These are phyloP conservation scores for Heterodera schachtii DNA, from an alignment of 1,140 invertebrate genomes.

Conservation along the genomic window DNA sequence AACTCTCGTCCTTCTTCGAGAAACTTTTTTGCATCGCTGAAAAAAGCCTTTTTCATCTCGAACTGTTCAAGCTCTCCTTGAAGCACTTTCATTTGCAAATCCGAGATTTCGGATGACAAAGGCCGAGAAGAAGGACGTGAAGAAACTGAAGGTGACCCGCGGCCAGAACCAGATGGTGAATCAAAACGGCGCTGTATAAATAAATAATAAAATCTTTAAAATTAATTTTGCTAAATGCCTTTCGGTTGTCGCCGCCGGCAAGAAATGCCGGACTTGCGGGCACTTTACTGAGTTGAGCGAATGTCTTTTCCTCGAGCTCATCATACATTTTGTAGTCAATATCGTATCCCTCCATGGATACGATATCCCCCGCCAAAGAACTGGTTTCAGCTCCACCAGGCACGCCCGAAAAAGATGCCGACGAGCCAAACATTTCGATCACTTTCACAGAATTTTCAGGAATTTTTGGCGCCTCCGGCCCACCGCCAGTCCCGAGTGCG, in stretches of 20 bases:
- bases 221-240: too few relatives aligned
- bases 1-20: background rate
- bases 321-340: too few relatives aligned
- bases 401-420: background rate
- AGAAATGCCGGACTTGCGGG: too few relatives aligned
- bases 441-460: background rate
- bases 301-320: too few relatives aligned
- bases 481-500: background rate
- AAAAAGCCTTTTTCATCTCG: background rate
- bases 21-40: background rate
- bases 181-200: background rate
- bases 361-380: background rate
- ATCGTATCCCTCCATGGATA: background rate
- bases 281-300: too few relatives aligned
- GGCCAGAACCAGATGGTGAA: background rate
- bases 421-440: constrained; percentile 1
- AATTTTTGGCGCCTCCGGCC: background rate
- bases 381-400: background rate
- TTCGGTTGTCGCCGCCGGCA: too few relatives aligned
- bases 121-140: background rate
- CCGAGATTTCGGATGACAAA: background rate
- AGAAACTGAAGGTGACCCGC: background rate
- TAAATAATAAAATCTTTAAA: background rate
- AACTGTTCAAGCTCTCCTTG: background rate
- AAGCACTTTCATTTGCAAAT: background rate